A percentile compares a stretch with the other conserved stretches of the same genome.
Evolutionary conservation across 2,797 vertebrate species (phyloP).

Genomic region (Sebastes iracundus): DNA sequence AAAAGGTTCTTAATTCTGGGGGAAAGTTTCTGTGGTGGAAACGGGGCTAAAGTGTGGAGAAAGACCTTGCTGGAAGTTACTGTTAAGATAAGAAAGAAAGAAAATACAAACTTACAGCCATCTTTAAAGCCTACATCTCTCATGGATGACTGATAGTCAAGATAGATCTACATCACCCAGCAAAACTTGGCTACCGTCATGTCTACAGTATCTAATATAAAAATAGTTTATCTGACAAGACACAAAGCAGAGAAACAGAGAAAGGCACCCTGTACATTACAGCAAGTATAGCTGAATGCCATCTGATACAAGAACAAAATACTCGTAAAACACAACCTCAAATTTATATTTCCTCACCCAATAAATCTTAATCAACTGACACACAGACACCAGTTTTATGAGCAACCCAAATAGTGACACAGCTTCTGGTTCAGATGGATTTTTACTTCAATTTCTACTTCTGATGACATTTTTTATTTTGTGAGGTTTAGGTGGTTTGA

Average conservation of each 20-base stretch:
- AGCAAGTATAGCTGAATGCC: neutral
- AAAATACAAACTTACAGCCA: too few relatives aligned
- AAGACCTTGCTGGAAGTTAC: neutral
- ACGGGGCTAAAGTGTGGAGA: too few relatives aligned
- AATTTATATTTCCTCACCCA: neutral
- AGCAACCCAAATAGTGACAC: neutral
- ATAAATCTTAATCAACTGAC: neutral
- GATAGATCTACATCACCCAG: neutral
- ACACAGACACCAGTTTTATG: neutral
- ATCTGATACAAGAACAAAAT: neutral
- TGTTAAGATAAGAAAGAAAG: neutral
- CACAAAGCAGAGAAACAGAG: neutral
- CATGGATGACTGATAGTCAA: neutral
- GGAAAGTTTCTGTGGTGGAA: too few relatives aligned
- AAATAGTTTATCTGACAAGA: neutral
- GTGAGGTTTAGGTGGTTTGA: neutral
- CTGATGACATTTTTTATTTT: neutral
- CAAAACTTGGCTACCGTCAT: neutral
- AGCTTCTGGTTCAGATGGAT: slow-evolving; percentile 17
- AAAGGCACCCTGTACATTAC: neutral
- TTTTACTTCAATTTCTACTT: slow-evolving; percentile 12
- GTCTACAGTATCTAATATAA: neutral
- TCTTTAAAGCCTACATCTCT: neutral
- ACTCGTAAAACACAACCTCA: neutral
- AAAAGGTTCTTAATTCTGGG: too few relatives aligned